phyloP scores from a whole-genome alignment of 2,888 invertebrate species.

The Nomada ferruginata region DNA sequence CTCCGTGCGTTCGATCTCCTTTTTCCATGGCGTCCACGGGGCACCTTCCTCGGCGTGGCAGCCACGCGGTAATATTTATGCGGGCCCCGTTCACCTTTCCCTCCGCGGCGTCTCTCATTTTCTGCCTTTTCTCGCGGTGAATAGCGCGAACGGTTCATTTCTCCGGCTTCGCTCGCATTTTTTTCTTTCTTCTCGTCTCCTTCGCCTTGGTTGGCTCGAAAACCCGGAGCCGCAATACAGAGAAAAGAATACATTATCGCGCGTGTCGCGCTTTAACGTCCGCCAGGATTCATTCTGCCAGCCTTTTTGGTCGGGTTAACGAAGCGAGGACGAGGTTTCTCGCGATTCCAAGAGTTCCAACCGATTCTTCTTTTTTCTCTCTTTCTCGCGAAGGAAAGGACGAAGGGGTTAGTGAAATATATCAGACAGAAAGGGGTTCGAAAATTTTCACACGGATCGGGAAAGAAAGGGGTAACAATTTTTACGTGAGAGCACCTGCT shows the following conservation, averaged over 20 bases:
- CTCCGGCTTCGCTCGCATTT: conserved; percentile 32
- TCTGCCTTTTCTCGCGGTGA: conserved; percentile 47
- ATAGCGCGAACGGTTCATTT: conserved; percentile 51
- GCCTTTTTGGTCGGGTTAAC: conserved; percentile 4
- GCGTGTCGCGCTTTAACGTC: conserved; percentile 43
- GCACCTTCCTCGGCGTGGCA: conserved; percentile 7
- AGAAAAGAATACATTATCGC: conserved; percentile 66
- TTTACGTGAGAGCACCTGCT: conserved; percentile 53
- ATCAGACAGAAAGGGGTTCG: conserved; percentile 40
- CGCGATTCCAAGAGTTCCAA: neutral
- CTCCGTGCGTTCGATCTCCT: conserved; percentile 20
- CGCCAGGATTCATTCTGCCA: conserved; percentile 5
- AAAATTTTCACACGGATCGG: conserved; percentile 67
- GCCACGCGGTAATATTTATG: conserved; percentile 57
- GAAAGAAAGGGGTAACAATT: conserved; percentile 51
- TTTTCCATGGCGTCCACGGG: conserved; percentile 3
- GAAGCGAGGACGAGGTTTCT: conserved; percentile 9
- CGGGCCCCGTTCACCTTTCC: conserved; percentile 32
- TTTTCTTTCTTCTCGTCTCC: neutral
- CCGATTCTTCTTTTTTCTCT: neutral
- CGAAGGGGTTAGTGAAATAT: neutral
- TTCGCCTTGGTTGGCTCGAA: neutral
- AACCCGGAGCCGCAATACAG: neutral
- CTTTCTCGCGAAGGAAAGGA: neutral
- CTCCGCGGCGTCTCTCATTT: conserved; percentile 38